These are phyloP conservation scores for Pseudochirops cupreus DNA, from an alignment of 2,797 vertebrate species.

Conservation along the genomic window DNA sequence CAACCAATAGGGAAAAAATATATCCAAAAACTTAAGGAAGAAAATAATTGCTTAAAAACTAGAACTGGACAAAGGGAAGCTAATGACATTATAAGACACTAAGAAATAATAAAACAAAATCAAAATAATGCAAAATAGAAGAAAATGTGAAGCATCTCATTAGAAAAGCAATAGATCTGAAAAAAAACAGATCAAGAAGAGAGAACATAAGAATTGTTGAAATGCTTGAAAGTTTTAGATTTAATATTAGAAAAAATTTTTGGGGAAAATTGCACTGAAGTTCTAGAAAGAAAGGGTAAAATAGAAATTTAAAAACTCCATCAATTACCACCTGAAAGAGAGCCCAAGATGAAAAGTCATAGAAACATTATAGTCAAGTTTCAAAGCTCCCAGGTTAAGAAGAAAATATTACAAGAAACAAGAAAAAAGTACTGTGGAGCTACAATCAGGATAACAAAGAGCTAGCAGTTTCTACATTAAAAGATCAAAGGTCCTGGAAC, in stretches of 20 bases:
- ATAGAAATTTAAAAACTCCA: background rate
- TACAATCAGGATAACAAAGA: background rate
- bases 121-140: background rate
- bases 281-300: background rate
- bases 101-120: background rate
- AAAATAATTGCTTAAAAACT: background rate
- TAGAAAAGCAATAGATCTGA: background rate
- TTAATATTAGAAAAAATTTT: background rate
- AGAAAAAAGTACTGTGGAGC: background rate
- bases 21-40: background rate
- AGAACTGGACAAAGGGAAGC: background rate
- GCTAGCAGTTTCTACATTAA: background rate
- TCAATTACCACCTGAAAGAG: background rate
- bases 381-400: background rate
- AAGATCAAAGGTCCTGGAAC: background rate
- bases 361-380: background rate
- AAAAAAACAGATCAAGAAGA: background rate
- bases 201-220: background rate
- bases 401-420: background rate
- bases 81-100: background rate
- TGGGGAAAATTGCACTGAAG: background rate
- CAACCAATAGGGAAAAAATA: background rate
- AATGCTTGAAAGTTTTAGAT: background rate
- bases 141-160: background rate
- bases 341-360: background rate